A percentile compares a stretch with the other conserved stretches of the same genome.
Conservation (phyloP, 2,113 vertebrate genomes). For the Odontophorus gujanensis region DNA sequence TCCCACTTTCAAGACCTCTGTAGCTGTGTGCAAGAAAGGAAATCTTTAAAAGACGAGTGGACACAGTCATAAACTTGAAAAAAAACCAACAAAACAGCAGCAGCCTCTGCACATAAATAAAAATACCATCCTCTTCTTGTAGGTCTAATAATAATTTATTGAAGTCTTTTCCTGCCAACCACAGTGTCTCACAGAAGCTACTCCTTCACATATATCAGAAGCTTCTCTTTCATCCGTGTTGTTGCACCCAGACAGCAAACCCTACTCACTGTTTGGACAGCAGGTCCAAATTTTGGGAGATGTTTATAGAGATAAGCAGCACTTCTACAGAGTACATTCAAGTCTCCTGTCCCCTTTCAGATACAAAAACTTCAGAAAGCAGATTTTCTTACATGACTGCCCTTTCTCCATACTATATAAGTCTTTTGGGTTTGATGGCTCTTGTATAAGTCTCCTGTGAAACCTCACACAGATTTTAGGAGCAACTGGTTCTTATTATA, state of each 20-base stretch:
- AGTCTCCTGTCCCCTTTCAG: not conserved
- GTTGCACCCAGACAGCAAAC: not conserved
- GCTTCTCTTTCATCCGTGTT: not conserved
- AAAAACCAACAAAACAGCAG: conserved; percentile 1
- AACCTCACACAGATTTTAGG: conserved; percentile 6
- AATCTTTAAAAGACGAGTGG: conserved; percentile 1
- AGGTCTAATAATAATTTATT: not conserved
- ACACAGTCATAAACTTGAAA: conserved; percentile 16
- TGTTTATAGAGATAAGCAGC: not conserved
- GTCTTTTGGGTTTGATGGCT: not conserved
- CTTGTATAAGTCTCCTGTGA: not conserved
- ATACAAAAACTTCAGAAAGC: not conserved
- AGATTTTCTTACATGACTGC: not conserved
- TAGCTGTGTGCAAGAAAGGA: conserved; percentile 20
- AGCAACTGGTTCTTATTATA: not conserved
- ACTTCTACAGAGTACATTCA: not conserved
- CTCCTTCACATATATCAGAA: not conserved
- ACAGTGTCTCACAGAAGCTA: not conserved
- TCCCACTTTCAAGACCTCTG: not conserved
- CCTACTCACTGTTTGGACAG: not conserved
- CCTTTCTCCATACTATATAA: not conserved
- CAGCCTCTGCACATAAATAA: not conserved
- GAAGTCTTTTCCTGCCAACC: not conserved
- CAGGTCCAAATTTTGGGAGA: not conserved
- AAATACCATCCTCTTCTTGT: not conserved